Evolutionary conservation across 2,797 vertebrate genomes (phyloP), one percentile per base, ranked within the genome.

Genomic region (Megaceryle alcyon): DNA sequence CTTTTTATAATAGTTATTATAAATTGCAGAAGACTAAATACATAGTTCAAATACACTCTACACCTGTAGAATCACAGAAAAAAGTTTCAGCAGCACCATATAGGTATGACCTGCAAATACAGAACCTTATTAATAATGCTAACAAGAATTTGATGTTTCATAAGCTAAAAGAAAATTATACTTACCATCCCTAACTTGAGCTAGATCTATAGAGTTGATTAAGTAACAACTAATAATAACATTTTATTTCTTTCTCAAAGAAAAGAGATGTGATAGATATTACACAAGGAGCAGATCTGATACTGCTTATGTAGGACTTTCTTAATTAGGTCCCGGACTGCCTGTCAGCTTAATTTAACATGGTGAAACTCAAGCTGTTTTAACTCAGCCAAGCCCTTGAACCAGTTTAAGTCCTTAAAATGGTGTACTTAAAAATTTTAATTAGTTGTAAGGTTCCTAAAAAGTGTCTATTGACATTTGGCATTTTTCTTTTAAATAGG

Each of bases 381-480:
- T 87, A 95, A 78, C 31, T 89, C 71, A 85, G 44, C 18, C 26
- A 94, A 95, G n/a, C 5, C 44, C 75, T 92, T 82, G 56, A 91
- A 87, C 31, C 28, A 85, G 48, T 13, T 80, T 66, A 90, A 85
- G 61, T 43, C 64, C 53, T 93, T 66, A 90, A 82, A 95, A 84
- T 6, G 6, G 22, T 48, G 19, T 91, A 26, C 37, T 91, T 82
- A 64, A 78, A 64, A 90, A 94, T 39, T 88, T 71, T 82, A 85
- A 75, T 35, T 48, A 86, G 31, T 60, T 64, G 23, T 43, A 81
- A 81, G 73, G 31, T 33, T 87, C 49, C 54, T 85, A 68, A 84
- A 90, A 87, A 37, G 9, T 54, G 18, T 68, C 39, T 60, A 57
- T 60, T 91, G 72, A 61, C 28, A 80, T 89, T 89, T 80, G 15